Evolutionary conservation across 2,113 vertebrate genomes (phyloP), one percentile per base, ranked within the genome.

Genomic region (Oreochromis niloticus): DNA sequence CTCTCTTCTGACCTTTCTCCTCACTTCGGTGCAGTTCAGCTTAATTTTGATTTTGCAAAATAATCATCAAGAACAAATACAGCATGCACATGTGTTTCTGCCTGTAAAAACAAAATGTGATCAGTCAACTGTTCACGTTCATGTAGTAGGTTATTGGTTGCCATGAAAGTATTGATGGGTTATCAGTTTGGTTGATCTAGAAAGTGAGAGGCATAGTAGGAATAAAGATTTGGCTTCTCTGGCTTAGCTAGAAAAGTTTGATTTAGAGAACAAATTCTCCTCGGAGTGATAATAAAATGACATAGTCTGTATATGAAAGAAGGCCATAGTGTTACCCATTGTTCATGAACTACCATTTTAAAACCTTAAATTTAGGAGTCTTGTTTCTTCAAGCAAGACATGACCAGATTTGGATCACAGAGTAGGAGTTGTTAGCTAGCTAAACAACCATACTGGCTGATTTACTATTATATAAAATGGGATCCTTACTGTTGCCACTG

Each of bases 1-100:
- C 41, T 80, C 80, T 81, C 46, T 61, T 63, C 48, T 90, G 63
- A 88, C 82, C 59, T 78, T 92, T 85, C 75, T 57, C 27, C 6
- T 50, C 7, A 32, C 82, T 63, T 83, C 63, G 39, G 12, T 81
- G n/a, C 52, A 54, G 6, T 52, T 24, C 61, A 83, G 71, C 81
- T 34, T 83, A n/a, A 43, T 85, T 85, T 56, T 11, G 22, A 55
- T 80, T 54, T 39, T 39, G 17, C 16, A 13, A 14, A 11, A 22
- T 57, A 46, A 71, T 84, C 63, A 68, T 66, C 59, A 32, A 84
- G 36, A 89, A 78, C 27, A 39, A 82, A 81, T n/a, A 39, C 43
- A 12, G 6, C 24, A 14, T 43, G 9, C 5, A 19, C 9, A 8
- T 11, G 48, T 32, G 9, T 30, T 17, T 89, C 34, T 80, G 34